These are phyloP conservation scores for Chloroclysta siterata DNA, from an alignment of 2,888 invertebrate species.

Conservation along the genomic window DNA sequence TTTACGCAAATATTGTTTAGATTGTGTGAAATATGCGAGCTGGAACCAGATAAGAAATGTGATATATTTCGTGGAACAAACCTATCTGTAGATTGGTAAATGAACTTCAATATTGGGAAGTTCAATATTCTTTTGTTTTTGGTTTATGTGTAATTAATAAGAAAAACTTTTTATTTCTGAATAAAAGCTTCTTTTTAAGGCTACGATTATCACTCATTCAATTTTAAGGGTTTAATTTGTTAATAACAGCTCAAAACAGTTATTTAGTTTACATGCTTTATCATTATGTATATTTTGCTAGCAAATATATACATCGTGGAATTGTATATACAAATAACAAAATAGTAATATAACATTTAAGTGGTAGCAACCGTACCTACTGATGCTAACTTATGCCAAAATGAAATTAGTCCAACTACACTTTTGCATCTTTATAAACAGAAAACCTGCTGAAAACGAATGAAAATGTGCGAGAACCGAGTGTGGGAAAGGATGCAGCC, in stretches of 20 bases:
- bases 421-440: background rate
- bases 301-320: no score
- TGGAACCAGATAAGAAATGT: slow-evolving; percentile 35
- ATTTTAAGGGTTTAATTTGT: no score
- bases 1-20: slow-evolving; percentile 47
- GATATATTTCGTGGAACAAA: slow-evolving; percentile 12
- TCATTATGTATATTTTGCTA: no score
- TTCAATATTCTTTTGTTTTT: background rate
- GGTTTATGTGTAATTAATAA: no score
- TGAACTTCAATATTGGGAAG: slow-evolving; percentile 3
- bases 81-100: slow-evolving; percentile 18
- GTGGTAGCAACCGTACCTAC: no score
- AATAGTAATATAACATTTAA: no score
- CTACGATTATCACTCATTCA: no score
- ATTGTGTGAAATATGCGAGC: slow-evolving; percentile 43
- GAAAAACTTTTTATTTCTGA: background rate
- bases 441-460: slow-evolving; percentile 17
- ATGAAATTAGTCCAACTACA: background rate
- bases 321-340: no score
- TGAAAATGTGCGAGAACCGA: background rate
- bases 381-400: no score
- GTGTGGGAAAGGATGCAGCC: background rate
- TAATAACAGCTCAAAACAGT: no score
- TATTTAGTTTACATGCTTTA: no score
- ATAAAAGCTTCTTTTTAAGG: no score